phyloP scores from a whole-genome alignment of 2,888 invertebrate genomes.

The Oscheius onirici region DNA sequence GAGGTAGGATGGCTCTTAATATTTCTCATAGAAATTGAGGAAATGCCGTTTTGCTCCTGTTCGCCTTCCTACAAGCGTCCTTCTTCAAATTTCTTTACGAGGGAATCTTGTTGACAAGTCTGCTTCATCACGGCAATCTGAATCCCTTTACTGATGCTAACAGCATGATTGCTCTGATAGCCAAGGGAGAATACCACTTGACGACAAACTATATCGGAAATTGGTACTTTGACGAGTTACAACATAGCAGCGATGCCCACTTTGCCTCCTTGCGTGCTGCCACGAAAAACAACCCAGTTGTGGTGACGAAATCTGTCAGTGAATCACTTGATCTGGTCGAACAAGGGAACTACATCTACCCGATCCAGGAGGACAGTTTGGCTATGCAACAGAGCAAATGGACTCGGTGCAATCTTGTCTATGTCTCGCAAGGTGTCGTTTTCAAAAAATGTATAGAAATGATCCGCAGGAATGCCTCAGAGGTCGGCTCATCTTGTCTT shows the following conservation, averaged over 20 bases:
- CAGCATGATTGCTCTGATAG: slow-evolving; percentile 47
- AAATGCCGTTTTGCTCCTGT: slow-evolving; percentile 46
- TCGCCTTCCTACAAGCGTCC: slow-evolving; percentile 51
- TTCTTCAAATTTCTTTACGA: slow-evolving; percentile 49
- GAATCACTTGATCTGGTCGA: slow-evolving; percentile 62
- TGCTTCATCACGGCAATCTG: slow-evolving; percentile 42
- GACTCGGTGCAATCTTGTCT: slow-evolving; percentile 57
- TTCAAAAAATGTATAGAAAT: neutral
- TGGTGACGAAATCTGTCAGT: slow-evolving; percentile 47
- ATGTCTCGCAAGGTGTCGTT: slow-evolving; percentile 50
- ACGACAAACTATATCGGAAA: slow-evolving; percentile 55
- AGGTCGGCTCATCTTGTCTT: slow-evolving; percentile 48
- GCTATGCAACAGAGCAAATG: slow-evolving; percentile 56
- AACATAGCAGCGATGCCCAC: slow-evolving; percentile 44
- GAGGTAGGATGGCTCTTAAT: slow-evolving; percentile 14
- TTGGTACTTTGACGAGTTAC: slow-evolving; percentile 55
- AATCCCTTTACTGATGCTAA: slow-evolving; percentile 53
- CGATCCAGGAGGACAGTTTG: slow-evolving; percentile 58
- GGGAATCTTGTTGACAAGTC: slow-evolving; percentile 44
- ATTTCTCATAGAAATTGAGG: slow-evolving; percentile 20
- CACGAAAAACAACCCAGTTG: slow-evolving; percentile 49
- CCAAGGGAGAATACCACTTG: slow-evolving; percentile 48
- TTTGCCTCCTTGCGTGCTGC: slow-evolving; percentile 51
- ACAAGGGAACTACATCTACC: slow-evolving; percentile 54
- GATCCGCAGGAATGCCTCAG: slow-evolving; percentile 45